Evolutionary conservation across 1,140 invertebrate species (phyloP).

Genomic region (Drosophila tsacasi): DNA sequence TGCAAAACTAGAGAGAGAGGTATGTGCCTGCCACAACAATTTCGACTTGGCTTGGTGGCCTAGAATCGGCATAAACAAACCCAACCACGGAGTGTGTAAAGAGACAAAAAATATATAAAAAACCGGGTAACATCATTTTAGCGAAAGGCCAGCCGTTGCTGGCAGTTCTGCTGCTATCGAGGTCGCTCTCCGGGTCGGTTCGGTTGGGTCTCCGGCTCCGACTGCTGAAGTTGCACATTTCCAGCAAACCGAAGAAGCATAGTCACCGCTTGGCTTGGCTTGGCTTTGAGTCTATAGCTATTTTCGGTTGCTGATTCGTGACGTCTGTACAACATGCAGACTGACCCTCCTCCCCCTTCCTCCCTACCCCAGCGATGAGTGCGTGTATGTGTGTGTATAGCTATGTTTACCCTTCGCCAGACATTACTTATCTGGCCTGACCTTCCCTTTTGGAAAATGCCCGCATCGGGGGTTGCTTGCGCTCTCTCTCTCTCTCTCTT

Average conservation of each 20-base stretch:
- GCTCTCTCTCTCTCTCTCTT: constrained; percentile 3
- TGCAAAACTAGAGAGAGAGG: constrained; percentile 5
- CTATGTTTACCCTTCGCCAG: constrained; percentile 75
- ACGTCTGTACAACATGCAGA: constrained; percentile 66
- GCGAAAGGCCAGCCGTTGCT: constrained; percentile 40
- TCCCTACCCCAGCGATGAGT: constrained; percentile 17
- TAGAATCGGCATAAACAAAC: constrained; percentile 76
- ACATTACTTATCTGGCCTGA: constrained; percentile 62
- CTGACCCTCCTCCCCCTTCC: constrained; percentile 64
- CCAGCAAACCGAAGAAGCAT: constrained; percentile 16
- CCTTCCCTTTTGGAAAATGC: constrained; percentile 49
- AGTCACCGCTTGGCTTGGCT: constrained; percentile 39
- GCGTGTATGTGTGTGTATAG: constrained; percentile 43
- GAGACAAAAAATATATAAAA: constrained; percentile 33
- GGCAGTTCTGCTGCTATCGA: constrained; percentile 62
- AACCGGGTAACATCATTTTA: constrained; percentile 79
- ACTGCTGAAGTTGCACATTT: constrained; percentile 75
- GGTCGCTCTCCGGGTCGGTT: constrained; percentile 53
- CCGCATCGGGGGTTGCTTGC: constrained; percentile 50
- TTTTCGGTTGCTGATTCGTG: constrained; percentile 62
- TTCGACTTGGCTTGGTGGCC: constrained; percentile 49
- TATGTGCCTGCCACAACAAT: constrained; percentile 69
- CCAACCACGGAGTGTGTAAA: constrained; percentile 33
- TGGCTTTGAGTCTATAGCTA: constrained; percentile 28
- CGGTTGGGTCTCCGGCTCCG: constrained; percentile 35